Conservation (phyloP, 2,113 vertebrate species). For the Setophaga coronata region DNA sequence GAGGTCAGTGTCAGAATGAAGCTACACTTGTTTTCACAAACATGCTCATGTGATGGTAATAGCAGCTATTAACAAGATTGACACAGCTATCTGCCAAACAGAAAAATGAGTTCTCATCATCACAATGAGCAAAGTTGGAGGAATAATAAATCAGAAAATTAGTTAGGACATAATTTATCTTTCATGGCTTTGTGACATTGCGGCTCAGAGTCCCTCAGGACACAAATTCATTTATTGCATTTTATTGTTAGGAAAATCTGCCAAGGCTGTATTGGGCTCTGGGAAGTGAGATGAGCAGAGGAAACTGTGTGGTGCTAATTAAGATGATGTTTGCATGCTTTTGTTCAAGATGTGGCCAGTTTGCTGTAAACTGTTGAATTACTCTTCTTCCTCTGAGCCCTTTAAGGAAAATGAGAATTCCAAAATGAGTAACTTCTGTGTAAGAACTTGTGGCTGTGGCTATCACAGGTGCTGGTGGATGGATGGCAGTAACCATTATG, state of each 20-base stretch:
- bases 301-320: conserved; percentile 55
- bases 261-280: conserved; percentile 29
- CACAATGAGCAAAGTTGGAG: conserved; percentile 54
- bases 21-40: conserved; percentile 59
- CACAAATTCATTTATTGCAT: conserved; percentile 58
- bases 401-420: background rate
- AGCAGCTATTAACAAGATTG: conserved; percentile 67
- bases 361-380: conserved; percentile 27
- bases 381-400: background rate
- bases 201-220: conserved; percentile 35
- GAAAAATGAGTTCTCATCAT: conserved; percentile 70
- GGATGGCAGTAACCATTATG: background rate
- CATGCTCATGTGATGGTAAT: conserved; percentile 51
- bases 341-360: background rate
- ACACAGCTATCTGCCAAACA: conserved; percentile 54
- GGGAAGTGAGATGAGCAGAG: background rate
- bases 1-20: conserved; percentile 67
- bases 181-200: conserved; percentile 34
- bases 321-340: background rate
- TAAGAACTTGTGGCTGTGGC: background rate
- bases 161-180: conserved; percentile 78
- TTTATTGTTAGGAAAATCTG: conserved; percentile 58
- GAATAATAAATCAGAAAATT: conserved; percentile 77
- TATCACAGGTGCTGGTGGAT: background rate
- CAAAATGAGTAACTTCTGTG: background rate